phyloP scores from a whole-genome alignment of 2,113 vertebrate species.

The Podilymbus podiceps region DNA sequence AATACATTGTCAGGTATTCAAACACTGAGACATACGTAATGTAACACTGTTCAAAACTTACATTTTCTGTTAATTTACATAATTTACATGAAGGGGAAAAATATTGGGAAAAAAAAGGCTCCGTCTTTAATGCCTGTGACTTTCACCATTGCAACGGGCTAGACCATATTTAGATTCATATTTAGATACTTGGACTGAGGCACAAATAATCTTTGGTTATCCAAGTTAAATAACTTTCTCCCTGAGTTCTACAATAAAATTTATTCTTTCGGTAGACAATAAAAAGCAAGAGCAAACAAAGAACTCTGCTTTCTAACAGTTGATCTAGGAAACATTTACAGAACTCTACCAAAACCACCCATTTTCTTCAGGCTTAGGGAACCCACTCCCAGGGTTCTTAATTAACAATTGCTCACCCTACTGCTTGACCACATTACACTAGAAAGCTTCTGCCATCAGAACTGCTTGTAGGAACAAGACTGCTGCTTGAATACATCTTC shows the following conservation, averaged over 20 bases:
- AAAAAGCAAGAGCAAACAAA: not conserved
- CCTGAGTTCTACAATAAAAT: not conserved
- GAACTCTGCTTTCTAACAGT: not conserved
- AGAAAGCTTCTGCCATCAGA: not conserved
- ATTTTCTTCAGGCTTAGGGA: not conserved
- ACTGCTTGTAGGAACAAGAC: not conserved
- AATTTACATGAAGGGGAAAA: not conserved
- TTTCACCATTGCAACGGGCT: not conserved
- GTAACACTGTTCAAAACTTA: not conserved
- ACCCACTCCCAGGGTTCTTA: not conserved
- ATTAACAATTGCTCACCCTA: not conserved
- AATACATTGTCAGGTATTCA: not conserved
- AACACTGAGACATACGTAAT: not conserved
- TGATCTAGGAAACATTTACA: not conserved
- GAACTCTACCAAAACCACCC: not conserved
- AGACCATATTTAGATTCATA: not conserved
- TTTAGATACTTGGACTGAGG: not conserved
- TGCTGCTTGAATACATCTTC: not conserved
- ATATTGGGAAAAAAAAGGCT: not conserved
- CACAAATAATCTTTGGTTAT: not conserved
- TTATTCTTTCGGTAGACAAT: not conserved
- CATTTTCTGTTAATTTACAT: not conserved
- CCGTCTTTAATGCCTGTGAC: not conserved
- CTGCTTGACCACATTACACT: not conserved
- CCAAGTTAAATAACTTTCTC: not conserved